phyloP scores from a whole-genome alignment of 2,888 invertebrate genomes.

The Campaea margaritaria region DNA sequence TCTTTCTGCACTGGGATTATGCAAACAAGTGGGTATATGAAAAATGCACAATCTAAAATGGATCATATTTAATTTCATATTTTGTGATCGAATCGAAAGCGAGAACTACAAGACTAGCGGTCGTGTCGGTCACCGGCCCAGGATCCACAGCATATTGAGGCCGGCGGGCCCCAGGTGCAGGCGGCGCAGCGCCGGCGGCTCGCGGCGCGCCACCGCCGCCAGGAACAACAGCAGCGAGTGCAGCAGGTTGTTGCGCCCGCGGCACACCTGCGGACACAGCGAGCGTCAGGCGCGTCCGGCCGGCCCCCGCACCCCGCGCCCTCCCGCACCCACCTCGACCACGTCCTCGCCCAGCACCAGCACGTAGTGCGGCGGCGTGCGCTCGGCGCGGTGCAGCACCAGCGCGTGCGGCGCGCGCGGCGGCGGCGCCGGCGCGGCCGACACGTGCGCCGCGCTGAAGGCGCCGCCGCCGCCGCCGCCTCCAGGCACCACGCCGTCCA shows the following conservation, averaged over 20 bases:
- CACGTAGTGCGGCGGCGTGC: constrained; percentile 91
- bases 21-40: too few relatives aligned
- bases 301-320: background rate
- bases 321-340: constrained; percentile 23
- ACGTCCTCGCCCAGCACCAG: constrained; percentile 84
- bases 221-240: constrained; percentile 94
- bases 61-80: too few relatives aligned
- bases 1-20: too few relatives aligned
- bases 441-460: constrained; percentile 50
- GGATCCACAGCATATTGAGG: constrained; percentile 93
- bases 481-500: constrained; percentile 88
- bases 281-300: constrained; percentile 2
- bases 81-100: too few relatives aligned
- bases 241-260: constrained; percentile 93
- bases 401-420: constrained; percentile 81
- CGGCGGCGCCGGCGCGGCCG: constrained; percentile 83
- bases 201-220: constrained; percentile 88
- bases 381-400: constrained; percentile 83
- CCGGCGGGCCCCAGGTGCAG: constrained; percentile 73
- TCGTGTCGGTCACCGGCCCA: constrained; percentile 76
- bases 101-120: too few relatives aligned
- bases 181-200: constrained; percentile 81
- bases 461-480: constrained; percentile 68
- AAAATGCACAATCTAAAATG: too few relatives aligned
- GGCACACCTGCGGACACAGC: constrained; percentile 41